A percentile compares a stretch with the other conserved stretches of the same genome.
These are phyloP conservation scores for Cotesia typhae DNA, from an alignment of 1,140 invertebrate genomes.

Conservation along the genomic window DNA sequence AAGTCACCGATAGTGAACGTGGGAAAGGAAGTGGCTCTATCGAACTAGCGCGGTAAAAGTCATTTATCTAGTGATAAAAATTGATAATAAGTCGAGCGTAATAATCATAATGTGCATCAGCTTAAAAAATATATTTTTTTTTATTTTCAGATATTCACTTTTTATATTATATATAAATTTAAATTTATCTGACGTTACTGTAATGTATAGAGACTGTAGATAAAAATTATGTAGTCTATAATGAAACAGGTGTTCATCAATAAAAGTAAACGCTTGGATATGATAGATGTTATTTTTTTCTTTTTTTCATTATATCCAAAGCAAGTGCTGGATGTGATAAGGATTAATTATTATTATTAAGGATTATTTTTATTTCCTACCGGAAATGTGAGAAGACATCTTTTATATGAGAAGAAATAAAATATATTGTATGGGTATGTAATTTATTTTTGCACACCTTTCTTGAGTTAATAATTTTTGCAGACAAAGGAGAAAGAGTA, in stretches of 20 bases:
- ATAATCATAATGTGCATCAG: slow-evolving; percentile 27
- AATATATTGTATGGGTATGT: not conserved
- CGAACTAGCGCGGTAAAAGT: not conserved
- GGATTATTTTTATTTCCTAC: not conserved
- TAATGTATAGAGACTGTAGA: too few relatives aligned
- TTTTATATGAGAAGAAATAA: not conserved
- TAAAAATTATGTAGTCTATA: too few relatives aligned
- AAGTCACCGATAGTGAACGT: slow-evolving; percentile 57
- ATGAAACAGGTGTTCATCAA: too few relatives aligned
- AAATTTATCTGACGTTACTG: too few relatives aligned
- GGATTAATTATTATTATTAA: not conserved
- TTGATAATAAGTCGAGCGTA: slow-evolving; percentile 32
- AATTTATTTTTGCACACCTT: too few relatives aligned
- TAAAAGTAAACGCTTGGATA: too few relatives aligned
- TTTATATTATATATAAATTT: too few relatives aligned
- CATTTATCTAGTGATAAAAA: slow-evolving; percentile 32
- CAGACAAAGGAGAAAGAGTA: too few relatives aligned
- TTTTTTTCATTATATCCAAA: not conserved
- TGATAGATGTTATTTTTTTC: too few relatives aligned
- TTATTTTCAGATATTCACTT: not conserved
- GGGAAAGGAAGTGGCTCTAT: slow-evolving; percentile 57
- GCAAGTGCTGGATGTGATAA: slow-evolving; percentile 2
- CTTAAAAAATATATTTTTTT: slow-evolving; percentile 7
- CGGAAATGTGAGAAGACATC: slow-evolving; percentile 10
- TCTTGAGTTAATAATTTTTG: too few relatives aligned